Conservation (phyloP, 2,797 vertebrate species). For the Danio choprae region DNA sequence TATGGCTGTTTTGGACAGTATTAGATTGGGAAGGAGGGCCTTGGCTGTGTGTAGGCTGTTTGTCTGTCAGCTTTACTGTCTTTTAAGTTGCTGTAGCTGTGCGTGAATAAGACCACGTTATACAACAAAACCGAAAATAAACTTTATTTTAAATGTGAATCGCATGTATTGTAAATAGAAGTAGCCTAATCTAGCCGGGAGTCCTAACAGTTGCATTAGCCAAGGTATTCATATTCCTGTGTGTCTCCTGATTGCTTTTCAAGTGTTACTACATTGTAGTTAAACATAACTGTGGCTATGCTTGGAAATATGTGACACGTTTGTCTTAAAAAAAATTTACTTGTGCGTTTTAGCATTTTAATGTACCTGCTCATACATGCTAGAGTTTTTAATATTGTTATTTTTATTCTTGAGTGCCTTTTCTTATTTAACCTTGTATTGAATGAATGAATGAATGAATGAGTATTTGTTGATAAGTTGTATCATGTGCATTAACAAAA, state of each 20-base stretch:
- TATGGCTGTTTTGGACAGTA: not conserved
- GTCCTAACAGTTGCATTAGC: not conserved
- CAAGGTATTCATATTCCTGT: not conserved
- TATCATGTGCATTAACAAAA: conserved; percentile 5
- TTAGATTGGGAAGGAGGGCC: not conserved
- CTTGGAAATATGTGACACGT: not conserved
- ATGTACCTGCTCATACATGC: too few species aligned
- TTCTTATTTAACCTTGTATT: too few species aligned
- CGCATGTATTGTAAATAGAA: not conserved
- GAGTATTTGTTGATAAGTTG: conserved; percentile 1
- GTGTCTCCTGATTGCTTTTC: not conserved
- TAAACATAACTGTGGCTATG: not conserved
- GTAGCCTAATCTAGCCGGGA: not conserved
- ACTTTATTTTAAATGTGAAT: not conserved
- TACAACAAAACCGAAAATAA: conserved; percentile 33
- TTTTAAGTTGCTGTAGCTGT: conserved; percentile 10
- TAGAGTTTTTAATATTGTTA: too few species aligned
- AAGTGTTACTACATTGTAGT: conserved; percentile 6
- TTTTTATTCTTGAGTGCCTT: not conserved
- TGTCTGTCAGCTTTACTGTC: conserved; percentile 17
- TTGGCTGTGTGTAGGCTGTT: not conserved
- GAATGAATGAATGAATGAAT: not conserved
- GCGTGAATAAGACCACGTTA: not conserved
- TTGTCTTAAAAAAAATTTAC: not conserved
- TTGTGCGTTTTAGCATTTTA: too few species aligned